Conservation (phyloP, 2,888 invertebrate species). For the Eurois occulta region DNA sequence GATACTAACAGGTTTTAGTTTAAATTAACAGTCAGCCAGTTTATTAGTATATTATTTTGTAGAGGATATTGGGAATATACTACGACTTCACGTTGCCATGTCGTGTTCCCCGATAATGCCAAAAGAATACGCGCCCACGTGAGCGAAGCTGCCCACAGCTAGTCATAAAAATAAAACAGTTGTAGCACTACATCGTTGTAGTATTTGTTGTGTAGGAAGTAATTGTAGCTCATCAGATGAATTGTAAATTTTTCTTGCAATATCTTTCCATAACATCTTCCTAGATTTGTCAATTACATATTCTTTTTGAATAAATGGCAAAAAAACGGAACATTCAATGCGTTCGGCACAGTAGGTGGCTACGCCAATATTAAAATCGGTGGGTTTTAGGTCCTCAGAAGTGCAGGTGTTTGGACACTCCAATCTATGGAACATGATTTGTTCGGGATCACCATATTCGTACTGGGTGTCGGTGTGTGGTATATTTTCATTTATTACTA, state of each 20-base stretch:
- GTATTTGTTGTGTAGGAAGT: too few relatives aligned
- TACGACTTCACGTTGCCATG: too few relatives aligned
- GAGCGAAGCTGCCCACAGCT: too few relatives aligned
- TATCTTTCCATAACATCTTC: neutral
- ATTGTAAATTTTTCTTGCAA: neutral
- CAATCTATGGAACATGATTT: neutral
- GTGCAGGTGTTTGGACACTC: neutral
- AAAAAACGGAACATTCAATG: neutral
- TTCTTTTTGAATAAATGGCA: neutral
- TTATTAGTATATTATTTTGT: too few relatives aligned
- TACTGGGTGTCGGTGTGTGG: neutral
- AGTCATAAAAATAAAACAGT: too few relatives aligned
- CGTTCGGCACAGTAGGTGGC: too few relatives aligned
- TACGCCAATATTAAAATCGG: neutral
- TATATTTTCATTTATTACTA: neutral
- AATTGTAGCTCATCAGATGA: neutral
- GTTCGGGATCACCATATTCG: neutral
- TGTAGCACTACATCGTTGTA: too few relatives aligned
- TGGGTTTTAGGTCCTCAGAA: neutral
- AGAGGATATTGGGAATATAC: too few relatives aligned
- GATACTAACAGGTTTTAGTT: too few relatives aligned
- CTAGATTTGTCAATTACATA: neutral
- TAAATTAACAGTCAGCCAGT: too few relatives aligned
- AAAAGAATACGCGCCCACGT: too few relatives aligned
- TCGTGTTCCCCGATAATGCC: too few relatives aligned